Percentiles rank a stretch among this genome's conserved stretches.
These are phyloP conservation scores for Poecilobothrus nobilitatus DNA, from an alignment of 2,888 invertebrate species.

Conservation along the genomic window DNA sequence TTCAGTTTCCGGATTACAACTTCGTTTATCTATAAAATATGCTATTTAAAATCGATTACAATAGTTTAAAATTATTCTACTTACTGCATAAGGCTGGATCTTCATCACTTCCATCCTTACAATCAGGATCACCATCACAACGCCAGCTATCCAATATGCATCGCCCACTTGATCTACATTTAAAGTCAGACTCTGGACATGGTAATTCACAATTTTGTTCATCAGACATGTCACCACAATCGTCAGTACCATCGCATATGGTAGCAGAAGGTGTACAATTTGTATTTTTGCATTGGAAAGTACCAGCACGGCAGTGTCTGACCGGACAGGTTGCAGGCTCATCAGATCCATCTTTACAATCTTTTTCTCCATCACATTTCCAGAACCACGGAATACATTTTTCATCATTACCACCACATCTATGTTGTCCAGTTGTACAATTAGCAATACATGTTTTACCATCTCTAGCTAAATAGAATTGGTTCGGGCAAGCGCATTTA, in stretches of 20 bases:
- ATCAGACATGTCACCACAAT: slow-evolving; percentile 87
- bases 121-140: slow-evolving; percentile 92
- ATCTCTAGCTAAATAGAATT: slow-evolving; percentile 74
- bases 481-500: slow-evolving; percentile 91
- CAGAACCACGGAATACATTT: slow-evolving; percentile 72
- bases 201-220: slow-evolving; percentile 75
- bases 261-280: slow-evolving; percentile 89
- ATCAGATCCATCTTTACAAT: slow-evolving; percentile 86
- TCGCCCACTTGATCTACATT: slow-evolving; percentile 77
- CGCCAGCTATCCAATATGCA: slow-evolving; percentile 87
- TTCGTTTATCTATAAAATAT: slow-evolving; percentile 53
- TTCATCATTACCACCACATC: slow-evolving; percentile 55
- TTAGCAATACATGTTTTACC: slow-evolving; percentile 86
- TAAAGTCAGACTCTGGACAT: slow-evolving; percentile 83
- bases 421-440: slow-evolving; percentile 64
- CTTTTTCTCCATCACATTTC: slow-evolving; percentile 84
- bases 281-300: slow-evolving; percentile 88
- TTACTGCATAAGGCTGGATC: slow-evolving; percentile 75
- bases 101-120: slow-evolving; percentile 88
- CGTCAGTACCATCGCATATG: slow-evolving; percentile 87
- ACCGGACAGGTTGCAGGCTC: slow-evolving; percentile 77
- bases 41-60: neutral
- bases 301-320: slow-evolving; percentile 77
- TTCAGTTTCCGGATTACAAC: slow-evolving; percentile 75
- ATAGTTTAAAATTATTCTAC: slow-evolving; percentile 29